These are phyloP conservation scores for Pyrochroa serraticornis DNA, from an alignment of 2,888 invertebrate species.

Conservation along the genomic window DNA sequence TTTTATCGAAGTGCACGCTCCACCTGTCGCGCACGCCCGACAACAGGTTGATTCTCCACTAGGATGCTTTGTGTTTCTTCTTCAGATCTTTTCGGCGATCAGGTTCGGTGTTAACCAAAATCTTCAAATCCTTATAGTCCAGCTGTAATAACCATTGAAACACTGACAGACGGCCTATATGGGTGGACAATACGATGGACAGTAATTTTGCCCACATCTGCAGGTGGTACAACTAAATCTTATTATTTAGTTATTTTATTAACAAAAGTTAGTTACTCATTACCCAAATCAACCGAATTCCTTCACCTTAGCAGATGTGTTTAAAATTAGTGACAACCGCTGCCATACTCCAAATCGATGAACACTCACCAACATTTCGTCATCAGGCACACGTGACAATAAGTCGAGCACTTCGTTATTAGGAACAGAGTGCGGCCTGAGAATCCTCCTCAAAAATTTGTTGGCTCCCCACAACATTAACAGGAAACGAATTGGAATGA, in stretches of 20 bases:
- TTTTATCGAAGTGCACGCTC: conserved; percentile 44
- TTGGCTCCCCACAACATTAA: conserved; percentile 92
- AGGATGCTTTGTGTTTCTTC: conserved; percentile 74
- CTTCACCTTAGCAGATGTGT: conserved; percentile 31
- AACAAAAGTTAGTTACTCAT: background rate
- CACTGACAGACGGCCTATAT: conserved; percentile 52
- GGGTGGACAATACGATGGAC: conserved; percentile 51
- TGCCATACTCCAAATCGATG: too few relatives aligned
- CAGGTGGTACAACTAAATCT: conserved; percentile 12
- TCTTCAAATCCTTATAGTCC: conserved; percentile 73
- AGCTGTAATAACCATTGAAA: conserved; percentile 62
- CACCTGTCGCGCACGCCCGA: conserved; percentile 43
- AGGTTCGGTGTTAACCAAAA: conserved; percentile 65
- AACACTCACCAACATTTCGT: conserved; percentile 83
- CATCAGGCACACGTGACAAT: conserved; percentile 92
- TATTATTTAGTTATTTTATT: background rate
- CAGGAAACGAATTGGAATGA: conserved; percentile 86
- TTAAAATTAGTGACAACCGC: conserved; percentile 27
- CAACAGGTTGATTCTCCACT: conserved; percentile 54
- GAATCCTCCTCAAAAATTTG: conserved; percentile 92
- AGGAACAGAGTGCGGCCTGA: conserved; percentile 92
- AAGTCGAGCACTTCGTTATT: conserved; percentile 97
- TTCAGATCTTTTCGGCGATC: conserved; percentile 67
- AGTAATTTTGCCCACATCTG: conserved; percentile 55
- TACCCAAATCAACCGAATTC: background rate